These are phyloP conservation scores for Girardinus metallicus DNA, from an alignment of 2,797 vertebrate species.

Conservation along the genomic window DNA sequence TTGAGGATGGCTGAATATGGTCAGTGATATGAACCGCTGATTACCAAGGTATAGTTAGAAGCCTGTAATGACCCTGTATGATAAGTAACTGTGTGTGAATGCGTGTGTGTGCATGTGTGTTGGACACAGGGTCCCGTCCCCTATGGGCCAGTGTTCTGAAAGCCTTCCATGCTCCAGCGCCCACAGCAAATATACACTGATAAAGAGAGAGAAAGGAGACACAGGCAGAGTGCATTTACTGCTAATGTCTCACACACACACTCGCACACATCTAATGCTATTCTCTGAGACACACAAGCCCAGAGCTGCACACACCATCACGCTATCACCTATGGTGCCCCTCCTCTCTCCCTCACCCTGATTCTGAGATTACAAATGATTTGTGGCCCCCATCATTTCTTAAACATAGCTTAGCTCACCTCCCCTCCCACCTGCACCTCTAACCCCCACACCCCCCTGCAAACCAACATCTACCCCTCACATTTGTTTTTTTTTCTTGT, in stretches of 20 bases:
- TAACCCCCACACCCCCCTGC: slow-evolving; percentile 30
- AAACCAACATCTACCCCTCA: slow-evolving; percentile 47
- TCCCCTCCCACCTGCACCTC: slow-evolving; percentile 43
- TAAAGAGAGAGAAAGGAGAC: slow-evolving; percentile 76
- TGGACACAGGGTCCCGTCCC: slow-evolving; percentile 72
- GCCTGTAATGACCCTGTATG: slow-evolving; percentile 78
- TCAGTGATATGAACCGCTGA: slow-evolving; percentile 69
- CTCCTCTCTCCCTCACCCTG: slow-evolving; percentile 50
- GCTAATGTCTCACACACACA: slow-evolving; percentile 59
- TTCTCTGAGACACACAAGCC: slow-evolving; percentile 38
- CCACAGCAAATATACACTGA: slow-evolving; percentile 83
- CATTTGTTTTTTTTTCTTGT: slow-evolving; percentile 33
- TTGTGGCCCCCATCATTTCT: slow-evolving; percentile 72
- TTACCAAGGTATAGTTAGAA: slow-evolving; percentile 71
- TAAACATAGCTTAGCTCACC: slow-evolving; percentile 75
- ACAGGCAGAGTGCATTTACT: slow-evolving; percentile 71
- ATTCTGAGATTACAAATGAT: slow-evolving; percentile 77
- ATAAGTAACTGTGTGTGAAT: slow-evolving; percentile 64
- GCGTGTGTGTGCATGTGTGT: slow-evolving; percentile 50
- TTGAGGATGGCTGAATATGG: slow-evolving; percentile 62
- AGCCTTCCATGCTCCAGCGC: slow-evolving; percentile 83
- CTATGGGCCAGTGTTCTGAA: slow-evolving; percentile 81
- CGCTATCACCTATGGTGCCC: slow-evolving; percentile 39
- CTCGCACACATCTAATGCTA: slow-evolving; percentile 29
- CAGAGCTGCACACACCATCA: slow-evolving; percentile 38